Percentiles rank a stretch among this genome's conserved stretches.
phyloP scores from a whole-genome alignment of 2,888 invertebrate species.

The Nebria brevicollis region DNA sequence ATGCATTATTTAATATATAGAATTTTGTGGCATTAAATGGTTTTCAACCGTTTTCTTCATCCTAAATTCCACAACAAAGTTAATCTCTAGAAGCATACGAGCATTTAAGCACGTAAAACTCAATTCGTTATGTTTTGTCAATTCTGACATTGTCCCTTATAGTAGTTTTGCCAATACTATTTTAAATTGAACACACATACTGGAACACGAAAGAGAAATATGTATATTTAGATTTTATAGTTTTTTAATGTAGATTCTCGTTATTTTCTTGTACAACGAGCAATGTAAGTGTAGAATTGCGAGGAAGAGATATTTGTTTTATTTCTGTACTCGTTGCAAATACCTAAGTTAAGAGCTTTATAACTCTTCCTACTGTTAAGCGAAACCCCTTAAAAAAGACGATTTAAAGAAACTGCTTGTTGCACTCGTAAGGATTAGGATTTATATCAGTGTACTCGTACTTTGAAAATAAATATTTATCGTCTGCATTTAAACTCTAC shows the following conservation, averaged over 20 bases:
- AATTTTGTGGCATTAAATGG: too few species aligned
- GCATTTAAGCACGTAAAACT: too few species aligned
- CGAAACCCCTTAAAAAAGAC: background rate
- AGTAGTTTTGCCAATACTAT: background rate
- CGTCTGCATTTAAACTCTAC: background rate
- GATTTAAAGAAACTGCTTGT: background rate
- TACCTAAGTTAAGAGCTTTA: background rate
- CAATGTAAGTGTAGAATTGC: background rate
- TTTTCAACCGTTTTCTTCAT: too few species aligned
- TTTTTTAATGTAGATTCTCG: background rate
- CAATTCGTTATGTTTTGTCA: too few species aligned
- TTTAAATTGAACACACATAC: background rate
- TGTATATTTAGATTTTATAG: background rate
- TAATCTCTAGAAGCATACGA: too few species aligned
- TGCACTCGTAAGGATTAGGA: background rate
- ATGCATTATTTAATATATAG: too few species aligned
- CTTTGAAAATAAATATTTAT: background rate
- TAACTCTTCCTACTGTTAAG: background rate
- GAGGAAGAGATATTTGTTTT: background rate
- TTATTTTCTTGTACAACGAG: background rate
- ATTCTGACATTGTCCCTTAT: too few species aligned
- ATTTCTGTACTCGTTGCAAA: background rate
- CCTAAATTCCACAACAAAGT: too few species aligned
- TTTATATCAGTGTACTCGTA: background rate
- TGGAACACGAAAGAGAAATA: background rate